Evolutionary conservation across 1,140 invertebrate species (phyloP), one percentile per base, ranked within the genome.

Genomic region (Bradynema listronoti): DNA sequence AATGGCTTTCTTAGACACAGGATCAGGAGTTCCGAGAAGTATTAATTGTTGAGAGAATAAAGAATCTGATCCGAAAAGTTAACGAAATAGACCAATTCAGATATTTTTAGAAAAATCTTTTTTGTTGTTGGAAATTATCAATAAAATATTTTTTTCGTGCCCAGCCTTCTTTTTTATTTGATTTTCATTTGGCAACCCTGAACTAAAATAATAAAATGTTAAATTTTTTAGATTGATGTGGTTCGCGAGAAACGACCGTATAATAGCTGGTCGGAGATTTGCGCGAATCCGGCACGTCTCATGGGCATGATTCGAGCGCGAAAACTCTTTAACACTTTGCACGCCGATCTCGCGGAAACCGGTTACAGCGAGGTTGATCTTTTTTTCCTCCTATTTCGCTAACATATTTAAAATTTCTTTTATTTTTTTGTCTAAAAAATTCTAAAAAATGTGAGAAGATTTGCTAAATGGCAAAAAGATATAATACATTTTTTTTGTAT

Each of bases 191-290:
- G n/a, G n/a, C n/a, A n/a, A n/a, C n/a, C n/a, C n/a, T n/a, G n/a
- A n/a, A n/a, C n/a, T n/a, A n/a, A n/a, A n/a, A n/a, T n/a, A n/a
- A n/a, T n/a, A n/a, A n/a, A n/a, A n/a, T n/a, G n/a, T 19, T 27
- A 5, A 19, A 1, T 58, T 57, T 78, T 78, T 32, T 70, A 92
- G 87, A 91, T 96, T 70, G 88, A 97, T 81, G 92, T 99, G 45
- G 94, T 99, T n/a, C 85, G 87, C 65, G 94, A 98, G 81, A 80
- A 79, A 41, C 84, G 93, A 45, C 80, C 86, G 50, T 98, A 97
- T 78, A 81, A 85, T 7, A 85, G 84, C 32, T 94, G 90, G 89
- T 83, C 80, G 19, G 82, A 85, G 27, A 79, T 68, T 41, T 65
- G 39, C 33, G 84, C 88, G 19, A 83, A 82, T 62, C 67, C 79